A percentile compares a stretch with the other conserved stretches of the same genome.
Conservation (phyloP, 1,140 invertebrate genomes). For the Coenobita brevimanus region DNA sequence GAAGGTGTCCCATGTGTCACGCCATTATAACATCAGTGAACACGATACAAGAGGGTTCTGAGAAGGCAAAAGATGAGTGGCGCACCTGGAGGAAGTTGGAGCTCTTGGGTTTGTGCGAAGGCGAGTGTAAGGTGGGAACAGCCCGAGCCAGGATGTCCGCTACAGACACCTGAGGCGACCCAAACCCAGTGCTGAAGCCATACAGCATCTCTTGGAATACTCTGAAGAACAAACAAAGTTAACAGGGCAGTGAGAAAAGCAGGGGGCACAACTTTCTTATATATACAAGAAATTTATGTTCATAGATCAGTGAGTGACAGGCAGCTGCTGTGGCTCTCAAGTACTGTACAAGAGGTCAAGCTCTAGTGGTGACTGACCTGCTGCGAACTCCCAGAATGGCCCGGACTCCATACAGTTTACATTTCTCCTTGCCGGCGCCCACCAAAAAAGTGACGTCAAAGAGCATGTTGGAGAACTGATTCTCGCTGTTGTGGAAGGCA, state of each 20-base stretch:
- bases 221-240: conserved; percentile 71
- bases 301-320: background rate
- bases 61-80: background rate
- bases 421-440: conserved; percentile 91
- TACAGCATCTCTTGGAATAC: conserved; percentile 96
- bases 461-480: conserved; percentile 81
- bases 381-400: conserved; percentile 93
- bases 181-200: conserved; percentile 93
- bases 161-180: conserved; percentile 93
- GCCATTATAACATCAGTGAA: no score
- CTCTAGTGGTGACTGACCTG: conserved; percentile 77
- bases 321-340: background rate
- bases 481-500: conserved; percentile 88
- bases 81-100: conserved; percentile 84
- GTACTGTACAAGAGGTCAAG: background rate
- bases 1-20: no score
- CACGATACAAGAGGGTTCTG: no score
- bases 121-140: conserved; percentile 87
- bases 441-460: conserved; percentile 95
- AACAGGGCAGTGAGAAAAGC: background rate
- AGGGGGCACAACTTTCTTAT: background rate
- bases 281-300: background rate
- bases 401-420: conserved; percentile 89
- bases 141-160: conserved; percentile 89
- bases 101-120: conserved; percentile 85